These are phyloP conservation scores for Saiga tatarica DNA, from an alignment of 2,113 vertebrate species.

Conservation along the genomic window DNA sequence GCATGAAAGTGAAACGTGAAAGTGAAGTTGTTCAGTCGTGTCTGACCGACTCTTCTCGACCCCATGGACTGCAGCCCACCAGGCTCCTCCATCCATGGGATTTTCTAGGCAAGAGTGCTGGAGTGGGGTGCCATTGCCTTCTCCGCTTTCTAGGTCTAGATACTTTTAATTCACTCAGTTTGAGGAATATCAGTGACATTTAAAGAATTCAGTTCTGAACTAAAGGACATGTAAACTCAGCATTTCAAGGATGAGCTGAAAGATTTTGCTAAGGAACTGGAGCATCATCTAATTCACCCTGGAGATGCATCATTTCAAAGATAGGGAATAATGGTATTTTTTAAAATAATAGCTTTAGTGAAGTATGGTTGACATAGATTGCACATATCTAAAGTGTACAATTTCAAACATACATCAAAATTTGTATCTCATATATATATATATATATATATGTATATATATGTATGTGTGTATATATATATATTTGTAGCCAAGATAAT, in stretches of 20 bases:
- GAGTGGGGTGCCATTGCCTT: too few relatives aligned
- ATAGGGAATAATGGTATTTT: background rate
- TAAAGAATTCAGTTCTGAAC: background rate
- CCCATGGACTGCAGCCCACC: too few relatives aligned
- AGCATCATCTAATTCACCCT: background rate
- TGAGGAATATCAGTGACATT: background rate
- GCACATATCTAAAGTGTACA: background rate
- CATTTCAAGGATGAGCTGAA: background rate
- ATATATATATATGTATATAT: background rate
- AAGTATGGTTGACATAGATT: background rate
- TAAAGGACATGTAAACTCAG: background rate
- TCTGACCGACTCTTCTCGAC: too few relatives aligned
- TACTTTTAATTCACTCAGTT: background rate
- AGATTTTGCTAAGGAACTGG: background rate
- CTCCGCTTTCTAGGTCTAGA: background rate
- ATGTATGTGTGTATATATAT: background rate
- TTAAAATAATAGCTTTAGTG: background rate
- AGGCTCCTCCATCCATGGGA: too few relatives aligned
- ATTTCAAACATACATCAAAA: background rate
- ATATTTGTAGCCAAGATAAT: background rate
- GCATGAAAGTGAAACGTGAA: too few relatives aligned
- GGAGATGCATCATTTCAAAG: background rate
- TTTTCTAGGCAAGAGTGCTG: too few relatives aligned
- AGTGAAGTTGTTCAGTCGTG: too few relatives aligned
- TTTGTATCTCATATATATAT: background rate